A percentile compares a stretch with the other conserved stretches of the same genome.
Evolutionary conservation across 2,113 vertebrate species (phyloP).

Genomic region (Hypanus sabinus): DNA sequence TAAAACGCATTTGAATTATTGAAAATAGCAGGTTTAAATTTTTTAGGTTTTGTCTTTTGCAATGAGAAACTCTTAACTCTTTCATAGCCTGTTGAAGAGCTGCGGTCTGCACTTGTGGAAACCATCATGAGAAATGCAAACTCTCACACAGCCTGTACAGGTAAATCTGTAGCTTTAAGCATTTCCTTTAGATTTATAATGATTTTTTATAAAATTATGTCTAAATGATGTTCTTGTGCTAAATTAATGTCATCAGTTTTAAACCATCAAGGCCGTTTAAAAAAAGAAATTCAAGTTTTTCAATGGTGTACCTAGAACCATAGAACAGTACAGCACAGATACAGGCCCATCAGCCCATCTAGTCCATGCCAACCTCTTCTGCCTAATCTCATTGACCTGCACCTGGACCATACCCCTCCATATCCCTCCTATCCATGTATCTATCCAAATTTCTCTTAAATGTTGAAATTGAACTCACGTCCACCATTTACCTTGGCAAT

Average conservation of each 20-base stretch:
- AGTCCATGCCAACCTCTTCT: too few relatives aligned
- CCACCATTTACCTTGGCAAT: too few relatives aligned
- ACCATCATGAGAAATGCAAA: background rate
- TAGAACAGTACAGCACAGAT: too few relatives aligned
- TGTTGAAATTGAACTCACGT: too few relatives aligned
- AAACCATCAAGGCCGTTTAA: background rate
- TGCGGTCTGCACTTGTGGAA: slow-evolving; percentile 12
- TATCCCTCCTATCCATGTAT: too few relatives aligned
- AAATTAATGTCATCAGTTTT: background rate
- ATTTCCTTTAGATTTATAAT: background rate
- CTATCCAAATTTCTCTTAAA: too few relatives aligned
- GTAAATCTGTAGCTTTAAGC: background rate
- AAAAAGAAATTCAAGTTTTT: background rate
- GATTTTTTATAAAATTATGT: background rate
- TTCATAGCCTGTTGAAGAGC: slow-evolving; percentile 16
- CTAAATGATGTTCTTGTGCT: background rate
- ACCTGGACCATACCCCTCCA: too few relatives aligned
- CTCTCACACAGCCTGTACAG: background rate
- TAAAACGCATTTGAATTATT: background rate
- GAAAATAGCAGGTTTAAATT: background rate
- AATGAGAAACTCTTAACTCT: background rate
- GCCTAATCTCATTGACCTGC: too few relatives aligned
- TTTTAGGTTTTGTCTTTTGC: background rate
- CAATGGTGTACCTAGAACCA: background rate
- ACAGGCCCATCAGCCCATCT: too few relatives aligned